Base-by-base conservation (phyloP, 2,888 invertebrate genomes). In the Epinotia brunnichana region DNA sequence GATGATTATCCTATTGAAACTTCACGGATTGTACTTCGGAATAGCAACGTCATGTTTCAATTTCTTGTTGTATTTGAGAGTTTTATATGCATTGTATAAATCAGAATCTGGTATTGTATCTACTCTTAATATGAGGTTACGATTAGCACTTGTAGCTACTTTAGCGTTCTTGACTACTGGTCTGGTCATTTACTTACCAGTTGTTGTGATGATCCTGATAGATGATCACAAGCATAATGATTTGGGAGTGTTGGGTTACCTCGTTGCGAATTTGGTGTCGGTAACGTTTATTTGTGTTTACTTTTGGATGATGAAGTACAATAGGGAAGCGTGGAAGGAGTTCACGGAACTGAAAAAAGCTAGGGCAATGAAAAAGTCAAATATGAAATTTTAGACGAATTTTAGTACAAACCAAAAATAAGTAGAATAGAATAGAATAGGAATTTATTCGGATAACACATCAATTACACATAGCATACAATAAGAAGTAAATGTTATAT, bases 281-380 rank as follows among this genome's bases (percentile, higher is more conserved):
- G 68, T 69, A 15, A 59, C 21, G 2, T 59, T 73, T 11, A 73
- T 73, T 4, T 59, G 73, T 11, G 53, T 73, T 44, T 73, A 73
- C n/a, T 73, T 73, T 63, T 73, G 56, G 69, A 73, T 73, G 73
- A 73, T 73, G 73, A 73, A 69, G 13, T 73, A 68, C 17, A 73
- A 73, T 63, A 69, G 53, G 17, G 73, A 73, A 10, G 57, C 29
- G 3, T 73, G 73, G 73, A 63, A 53, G 10, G 69, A 69, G 57
- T 73, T 44, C 3, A 53, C n/a, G 11, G 29, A 59, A 41, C n/a
- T 60, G 9, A 71, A 60, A 15, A 71, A 60, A 51, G 15, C 19
- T 15, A 66, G 70, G 24, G 59, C 21, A 19, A 39, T 59, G 9
- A 70, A 59, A 24, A 53, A 53, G 0, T 9, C 19, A 2, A 29